phyloP scores from a whole-genome alignment of 2,888 invertebrate species.

The Drosophila limbata region DNA sequence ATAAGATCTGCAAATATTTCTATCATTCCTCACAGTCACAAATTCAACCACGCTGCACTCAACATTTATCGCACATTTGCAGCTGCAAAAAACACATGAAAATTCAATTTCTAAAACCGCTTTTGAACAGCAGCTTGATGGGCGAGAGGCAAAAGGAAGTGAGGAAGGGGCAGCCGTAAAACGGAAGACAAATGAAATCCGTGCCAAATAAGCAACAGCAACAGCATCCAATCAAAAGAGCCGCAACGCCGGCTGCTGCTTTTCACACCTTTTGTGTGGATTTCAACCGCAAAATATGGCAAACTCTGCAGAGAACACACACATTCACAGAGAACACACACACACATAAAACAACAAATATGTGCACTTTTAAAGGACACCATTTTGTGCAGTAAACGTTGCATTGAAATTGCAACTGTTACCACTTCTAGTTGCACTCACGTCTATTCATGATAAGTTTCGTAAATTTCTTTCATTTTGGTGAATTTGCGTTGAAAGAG shows the following conservation, averaged over 20 bases:
- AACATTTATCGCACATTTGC: constrained; percentile 67
- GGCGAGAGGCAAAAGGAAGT: background rate
- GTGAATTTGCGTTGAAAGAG: constrained; percentile 10
- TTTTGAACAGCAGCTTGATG: constrained; percentile 5
- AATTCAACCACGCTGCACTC: constrained; percentile 1
- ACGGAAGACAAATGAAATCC: constrained; percentile 56
- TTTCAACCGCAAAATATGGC: constrained; percentile 59
- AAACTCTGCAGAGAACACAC: constrained; percentile 12
- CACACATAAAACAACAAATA: background rate
- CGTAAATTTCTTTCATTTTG: background rate
- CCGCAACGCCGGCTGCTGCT: constrained; percentile 43
- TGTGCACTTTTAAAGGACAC: background rate
- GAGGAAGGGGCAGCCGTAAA: background rate
- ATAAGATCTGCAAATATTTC: background rate
- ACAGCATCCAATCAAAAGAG: constrained; percentile 61
- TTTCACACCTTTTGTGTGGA: constrained; percentile 62
- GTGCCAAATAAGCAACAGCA: constrained; percentile 66
- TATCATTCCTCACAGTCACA: constrained; percentile 19
- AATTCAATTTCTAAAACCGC: constrained; percentile 58
- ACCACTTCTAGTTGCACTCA: background rate
- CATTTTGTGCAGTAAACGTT: constrained; percentile 21
- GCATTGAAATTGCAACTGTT: constrained; percentile 41
- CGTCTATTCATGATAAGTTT: background rate
- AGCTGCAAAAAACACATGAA: constrained; percentile 45
- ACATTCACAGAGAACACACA: no score